Conservation (phyloP, 1,140 invertebrate species). For the Drosophila nannoptera region DNA sequence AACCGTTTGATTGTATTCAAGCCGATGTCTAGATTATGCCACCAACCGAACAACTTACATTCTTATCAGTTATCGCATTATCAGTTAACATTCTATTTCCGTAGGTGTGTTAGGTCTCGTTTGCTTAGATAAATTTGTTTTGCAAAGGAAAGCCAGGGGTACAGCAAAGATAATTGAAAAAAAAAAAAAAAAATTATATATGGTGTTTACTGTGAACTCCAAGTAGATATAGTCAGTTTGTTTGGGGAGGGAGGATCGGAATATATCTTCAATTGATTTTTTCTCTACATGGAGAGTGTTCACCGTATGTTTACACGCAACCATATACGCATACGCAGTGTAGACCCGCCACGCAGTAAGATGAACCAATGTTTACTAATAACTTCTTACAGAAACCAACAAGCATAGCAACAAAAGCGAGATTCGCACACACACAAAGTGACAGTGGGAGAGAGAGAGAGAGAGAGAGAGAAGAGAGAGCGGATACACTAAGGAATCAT, state of each 20-base stretch:
- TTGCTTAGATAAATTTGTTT: background rate
- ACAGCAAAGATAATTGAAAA: too few species aligned
- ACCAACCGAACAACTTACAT: conserved; percentile 1
- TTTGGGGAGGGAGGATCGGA: background rate
- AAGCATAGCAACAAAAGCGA: conserved; percentile 4
- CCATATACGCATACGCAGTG: conserved; percentile 5
- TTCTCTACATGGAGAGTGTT: background rate
- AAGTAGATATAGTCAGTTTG: too few species aligned
- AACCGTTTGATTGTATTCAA: background rate
- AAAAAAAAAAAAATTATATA: too few species aligned
- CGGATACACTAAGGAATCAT: background rate
- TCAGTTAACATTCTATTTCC: conserved; percentile 10
- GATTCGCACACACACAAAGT: background rate
- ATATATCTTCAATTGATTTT: background rate
- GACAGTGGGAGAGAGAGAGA: background rate
- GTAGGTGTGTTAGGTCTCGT: conserved; percentile 1
- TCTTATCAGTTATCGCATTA: conserved; percentile 8
- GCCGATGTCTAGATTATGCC: conserved; percentile 2
- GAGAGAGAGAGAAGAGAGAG: too few species aligned
- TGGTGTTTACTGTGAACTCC: background rate
- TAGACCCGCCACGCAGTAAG: conserved; percentile 23
- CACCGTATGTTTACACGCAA: conserved; percentile 30
- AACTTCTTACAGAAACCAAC: conserved; percentile 53
- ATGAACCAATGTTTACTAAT: conserved; percentile 55
- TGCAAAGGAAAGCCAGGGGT: background rate